A percentile compares a stretch with the other conserved stretches of the same genome.
Conservation (phyloP, 1,140 invertebrate genomes). For the Zophobas morio region DNA sequence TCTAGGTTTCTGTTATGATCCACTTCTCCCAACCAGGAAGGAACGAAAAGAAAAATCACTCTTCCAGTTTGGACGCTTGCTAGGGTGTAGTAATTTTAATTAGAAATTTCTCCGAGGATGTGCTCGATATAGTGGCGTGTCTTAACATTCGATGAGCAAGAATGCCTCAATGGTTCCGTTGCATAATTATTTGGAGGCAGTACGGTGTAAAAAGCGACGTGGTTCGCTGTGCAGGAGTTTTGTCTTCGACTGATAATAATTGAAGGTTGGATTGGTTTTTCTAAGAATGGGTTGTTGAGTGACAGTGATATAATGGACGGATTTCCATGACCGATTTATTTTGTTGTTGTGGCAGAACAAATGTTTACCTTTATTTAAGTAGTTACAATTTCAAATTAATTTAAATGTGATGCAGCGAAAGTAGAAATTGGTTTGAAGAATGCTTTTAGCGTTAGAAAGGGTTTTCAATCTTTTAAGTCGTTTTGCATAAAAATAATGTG, state of each 20-base stretch:
- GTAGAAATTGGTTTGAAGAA: too few relatives aligned
- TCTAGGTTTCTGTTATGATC: conserved; percentile 18
- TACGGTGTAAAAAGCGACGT: background rate
- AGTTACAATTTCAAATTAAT: too few relatives aligned
- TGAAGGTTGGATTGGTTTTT: background rate
- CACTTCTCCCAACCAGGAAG: conserved; percentile 4
- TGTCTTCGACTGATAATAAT: background rate
- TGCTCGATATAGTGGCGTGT: conserved; percentile 36
- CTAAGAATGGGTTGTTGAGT: too few relatives aligned
- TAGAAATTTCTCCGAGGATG: conserved; percentile 36
- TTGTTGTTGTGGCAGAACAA: too few relatives aligned
- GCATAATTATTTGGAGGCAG: conserved; percentile 32
- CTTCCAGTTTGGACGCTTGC: background rate
- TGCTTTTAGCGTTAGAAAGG: too few relatives aligned
- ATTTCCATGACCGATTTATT: too few relatives aligned
- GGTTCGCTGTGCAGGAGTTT: background rate
- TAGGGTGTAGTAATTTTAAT: conserved; percentile 14
- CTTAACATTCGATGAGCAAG: conserved; percentile 19
- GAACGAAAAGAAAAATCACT: conserved; percentile 10
- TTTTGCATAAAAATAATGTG: too few relatives aligned
- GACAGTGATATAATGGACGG: too few relatives aligned
- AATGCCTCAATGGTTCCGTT: conserved; percentile 41
- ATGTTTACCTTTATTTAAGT: too few relatives aligned
- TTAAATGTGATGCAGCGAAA: too few relatives aligned
- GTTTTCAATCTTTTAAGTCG: too few relatives aligned